A percentile compares a stretch with the other conserved stretches of the same genome.
Conservation (phyloP, 2,797 vertebrate genomes). For the Parauchenoglanis ngamensis region DNA sequence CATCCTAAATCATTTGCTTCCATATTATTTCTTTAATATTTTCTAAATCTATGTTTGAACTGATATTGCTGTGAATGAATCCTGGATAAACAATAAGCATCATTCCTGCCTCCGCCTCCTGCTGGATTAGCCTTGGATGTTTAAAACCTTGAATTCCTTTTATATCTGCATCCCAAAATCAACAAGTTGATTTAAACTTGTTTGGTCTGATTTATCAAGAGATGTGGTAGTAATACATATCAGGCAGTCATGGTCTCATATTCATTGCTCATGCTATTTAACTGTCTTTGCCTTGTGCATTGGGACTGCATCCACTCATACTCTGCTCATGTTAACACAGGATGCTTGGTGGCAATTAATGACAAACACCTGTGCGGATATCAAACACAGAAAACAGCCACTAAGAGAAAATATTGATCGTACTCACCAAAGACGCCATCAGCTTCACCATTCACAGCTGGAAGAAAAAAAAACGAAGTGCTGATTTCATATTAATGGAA, state of each 20-base stretch:
- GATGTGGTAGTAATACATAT: neutral
- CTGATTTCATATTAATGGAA: neutral
- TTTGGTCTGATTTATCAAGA: neutral
- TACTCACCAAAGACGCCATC: conserved; percentile 51
- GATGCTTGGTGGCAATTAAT: neutral
- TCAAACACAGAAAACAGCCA: neutral
- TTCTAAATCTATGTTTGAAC: neutral
- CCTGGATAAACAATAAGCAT: neutral
- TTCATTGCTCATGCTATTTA: conserved; percentile 6
- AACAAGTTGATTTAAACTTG: neutral
- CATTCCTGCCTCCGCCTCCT: neutral
- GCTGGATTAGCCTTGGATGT: neutral
- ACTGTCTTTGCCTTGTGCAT: neutral
- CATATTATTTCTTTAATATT: neutral
- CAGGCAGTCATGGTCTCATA: neutral
- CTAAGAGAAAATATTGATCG: conserved; percentile 14
- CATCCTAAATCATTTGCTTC: neutral
- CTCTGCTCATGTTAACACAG: neutral
- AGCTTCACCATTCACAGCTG: conserved; percentile 39
- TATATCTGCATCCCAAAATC: neutral
- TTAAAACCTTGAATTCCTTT: conserved; percentile 1
- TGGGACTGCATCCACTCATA: neutral
- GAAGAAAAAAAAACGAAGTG: neutral
- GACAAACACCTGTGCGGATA: conserved; percentile 3
- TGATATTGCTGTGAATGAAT: conserved; percentile 30